Percentiles rank a stretch among this genome's conserved stretches.
These are phyloP conservation scores for Eumacrocentrus americanus DNA, from an alignment of 2,888 invertebrate genomes.

Conservation along the genomic window DNA sequence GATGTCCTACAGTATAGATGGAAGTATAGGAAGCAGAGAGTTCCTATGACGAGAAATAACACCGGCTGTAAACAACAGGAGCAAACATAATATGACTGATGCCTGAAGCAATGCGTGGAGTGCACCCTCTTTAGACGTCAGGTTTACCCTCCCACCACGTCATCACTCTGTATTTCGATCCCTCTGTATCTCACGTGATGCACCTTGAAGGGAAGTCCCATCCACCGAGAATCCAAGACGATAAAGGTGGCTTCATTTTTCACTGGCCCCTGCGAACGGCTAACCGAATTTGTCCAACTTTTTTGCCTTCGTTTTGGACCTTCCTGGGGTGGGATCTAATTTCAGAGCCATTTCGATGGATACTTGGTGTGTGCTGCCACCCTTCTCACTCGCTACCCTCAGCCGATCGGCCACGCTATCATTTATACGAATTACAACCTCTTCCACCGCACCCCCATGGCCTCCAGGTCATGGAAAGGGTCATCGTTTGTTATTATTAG, in stretches of 20 bases:
- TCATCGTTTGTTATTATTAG: constrained; percentile 47
- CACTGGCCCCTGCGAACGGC: constrained; percentile 35
- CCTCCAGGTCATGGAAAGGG: constrained; percentile 33
- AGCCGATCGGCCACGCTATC: constrained; percentile 53
- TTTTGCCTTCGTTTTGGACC: constrained; percentile 38
- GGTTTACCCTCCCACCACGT: neutral
- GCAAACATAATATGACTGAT: constrained; percentile 61
- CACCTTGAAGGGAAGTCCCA: too few relatives aligned
- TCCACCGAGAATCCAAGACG: neutral
- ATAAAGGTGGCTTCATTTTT: constrained; percentile 26
- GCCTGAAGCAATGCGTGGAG: constrained; percentile 48
- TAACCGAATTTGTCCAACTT: constrained; percentile 60
- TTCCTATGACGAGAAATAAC: neutral
- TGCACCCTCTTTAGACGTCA: constrained; percentile 23
- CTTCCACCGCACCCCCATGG: constrained; percentile 34
- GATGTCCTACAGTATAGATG: constrained; percentile 15
- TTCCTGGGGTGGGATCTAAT: constrained; percentile 57
- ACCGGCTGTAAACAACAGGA: constrained; percentile 56
- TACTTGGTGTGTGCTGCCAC: constrained; percentile 44
- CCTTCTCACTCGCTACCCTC: constrained; percentile 24
- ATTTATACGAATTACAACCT: constrained; percentile 61
- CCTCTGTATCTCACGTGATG: neutral
- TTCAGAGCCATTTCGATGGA: constrained; percentile 58
- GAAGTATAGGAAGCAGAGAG: constrained; percentile 12
- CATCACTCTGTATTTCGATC: neutral